Base-by-base conservation (phyloP, 2,797 vertebrate species). In the Hyperoplus lanceolatus region DNA sequence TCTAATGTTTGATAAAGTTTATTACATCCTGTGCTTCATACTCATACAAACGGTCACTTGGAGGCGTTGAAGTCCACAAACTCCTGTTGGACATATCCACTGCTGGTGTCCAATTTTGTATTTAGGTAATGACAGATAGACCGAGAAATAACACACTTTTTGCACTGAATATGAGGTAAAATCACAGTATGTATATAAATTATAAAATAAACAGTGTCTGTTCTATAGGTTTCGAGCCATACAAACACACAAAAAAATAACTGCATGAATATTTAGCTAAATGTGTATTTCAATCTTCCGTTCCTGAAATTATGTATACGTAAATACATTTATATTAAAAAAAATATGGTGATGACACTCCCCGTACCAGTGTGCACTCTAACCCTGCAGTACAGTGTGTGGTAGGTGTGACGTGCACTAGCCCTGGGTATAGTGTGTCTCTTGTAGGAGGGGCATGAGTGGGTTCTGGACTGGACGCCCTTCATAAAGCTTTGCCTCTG, bases 381-480 rank as follows among this genome's bases (percentile, higher is more conserved):
- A 57, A 68, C 54, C 42, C 46, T 69, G 49, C 53, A 73, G 56
- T 43, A 70, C 42, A 73, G 66, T 36, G 63, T 29, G 75, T 29
- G 29, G 29, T 75, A 70, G 71, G 74, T 73, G 82, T 83, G 61
- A 57, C 70, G 55, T 43, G 14, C 60, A 68, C 69, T 3, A 53
- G 43, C 48, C 41, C 63, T 46, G 61, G 39, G 71, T 84, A 85
- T 88, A 72, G 76, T 75, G 84, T 85, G 80, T 89, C 87, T 79
- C 70, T 41, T 64, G 87, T 89, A 83, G 94, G 94, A 87, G 93
- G 92, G 80, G 90, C 91, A 1, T 65, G 41, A 41, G 56, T 67
- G 49, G 58, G 39, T 29, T 70, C 63, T 46, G 49, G 75, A 60
- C 76, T 43, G 73, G 56, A 55, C 12, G 58, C 71, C 90, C 91